These are phyloP conservation scores for Trinorchestia longiramus DNA, from an alignment of 1,140 invertebrate genomes.

Conservation along the genomic window DNA sequence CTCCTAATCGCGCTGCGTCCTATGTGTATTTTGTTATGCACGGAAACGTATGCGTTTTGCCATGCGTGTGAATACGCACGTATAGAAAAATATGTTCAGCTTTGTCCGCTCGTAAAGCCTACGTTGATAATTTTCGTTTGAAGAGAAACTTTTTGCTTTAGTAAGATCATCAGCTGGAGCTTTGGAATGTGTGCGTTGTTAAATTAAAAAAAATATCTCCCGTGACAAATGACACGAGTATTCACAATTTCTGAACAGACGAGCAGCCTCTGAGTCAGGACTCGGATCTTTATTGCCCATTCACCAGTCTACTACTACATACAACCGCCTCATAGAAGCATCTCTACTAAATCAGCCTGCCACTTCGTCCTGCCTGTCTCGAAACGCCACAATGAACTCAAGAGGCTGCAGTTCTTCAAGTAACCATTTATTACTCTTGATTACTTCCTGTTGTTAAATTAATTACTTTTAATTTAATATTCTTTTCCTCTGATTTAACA, in stretches of 20 bases:
- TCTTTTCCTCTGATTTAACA: neutral
- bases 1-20: neutral
- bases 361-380: too few relatives aligned
- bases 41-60: too few relatives aligned
- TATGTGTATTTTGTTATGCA: too few relatives aligned
- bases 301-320: neutral
- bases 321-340: neutral
- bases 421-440: neutral
- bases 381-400: neutral
- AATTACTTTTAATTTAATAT: neutral
- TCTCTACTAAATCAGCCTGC: neutral
- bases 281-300: neutral
- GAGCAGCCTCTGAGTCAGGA: neutral
- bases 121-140: too few relatives aligned
- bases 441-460: neutral
- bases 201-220: neutral
- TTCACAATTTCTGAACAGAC: neutral
- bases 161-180: too few relatives aligned
- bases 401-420: neutral
- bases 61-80: too few relatives aligned
- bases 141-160: too few relatives aligned
- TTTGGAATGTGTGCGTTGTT: too few relatives aligned
- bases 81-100: too few relatives aligned
- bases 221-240: neutral
- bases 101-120: too few relatives aligned